Base-by-base conservation (phyloP, 1,140 invertebrate species). In the Drosophila bipectinata region DNA sequence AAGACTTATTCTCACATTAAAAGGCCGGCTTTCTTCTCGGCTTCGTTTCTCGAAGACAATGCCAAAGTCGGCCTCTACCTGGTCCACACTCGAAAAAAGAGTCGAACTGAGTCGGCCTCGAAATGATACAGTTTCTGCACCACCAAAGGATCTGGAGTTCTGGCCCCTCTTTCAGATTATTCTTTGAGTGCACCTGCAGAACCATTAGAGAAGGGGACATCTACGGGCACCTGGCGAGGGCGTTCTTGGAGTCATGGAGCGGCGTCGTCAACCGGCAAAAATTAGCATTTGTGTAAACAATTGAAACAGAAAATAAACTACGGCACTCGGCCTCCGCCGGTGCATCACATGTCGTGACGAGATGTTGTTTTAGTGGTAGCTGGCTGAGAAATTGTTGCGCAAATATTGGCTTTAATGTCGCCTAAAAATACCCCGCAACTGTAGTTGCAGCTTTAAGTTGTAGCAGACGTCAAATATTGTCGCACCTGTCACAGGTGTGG, bases 251-350 rank as follows among this genome's bases (percentile, higher is more conserved):
- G 26, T 30, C 28, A 47, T 32, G 34, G 37, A 34, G 9, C 53
- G 30, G 32, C 34, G 8, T 18, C 60, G 26, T 55, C 53, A 66
- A 39, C 51, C 57, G 47, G 45, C 34, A 68, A 52, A 75, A 79
- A 66, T 83, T 83, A 72, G 64, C 75, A 71, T 71, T 79, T 72
- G 75, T 66, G 57, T 66, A 78, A 83, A 75, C 53, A 75, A 62
- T 49, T 41, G 15, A 60, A 73, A 75, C 56, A 62, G 56, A 55
- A 41, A 47, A 47, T 54, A 68, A 69, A 59, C 55, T 72, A 73
- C 32, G 34, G 51, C 32, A 56, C 47, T 59, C 55, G 39, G 39
- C 39, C 39, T 41, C 39, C 4, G 39, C 14, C 41, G 44, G 28
- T 59, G 54, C 68, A 78, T 81, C 74, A 78, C 79, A 81, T 81